Evolutionary conservation across 2,797 vertebrate species (phyloP), one percentile per base, ranked within the genome.

Genomic region (Austrolebias charrua): DNA sequence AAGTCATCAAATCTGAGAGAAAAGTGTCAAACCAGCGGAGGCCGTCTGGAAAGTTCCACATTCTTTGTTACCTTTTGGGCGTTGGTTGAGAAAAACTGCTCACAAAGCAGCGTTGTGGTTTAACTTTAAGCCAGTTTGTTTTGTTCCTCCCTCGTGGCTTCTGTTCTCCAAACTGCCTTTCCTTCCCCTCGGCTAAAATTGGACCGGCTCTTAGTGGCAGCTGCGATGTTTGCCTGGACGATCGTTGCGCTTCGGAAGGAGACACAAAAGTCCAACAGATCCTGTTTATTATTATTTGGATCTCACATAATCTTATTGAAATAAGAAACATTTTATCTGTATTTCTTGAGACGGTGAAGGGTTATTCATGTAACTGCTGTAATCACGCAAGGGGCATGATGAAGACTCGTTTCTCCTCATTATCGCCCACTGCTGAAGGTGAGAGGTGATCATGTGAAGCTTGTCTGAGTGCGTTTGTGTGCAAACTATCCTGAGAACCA

Each of bases 111-210:
- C 35, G 58, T 70, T 48, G 64, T 49, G 66, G 50, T 76, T 75
- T 52, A 56, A 64, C 60, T 66, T 53, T 4, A 46, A 67, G 67
- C 65, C 66, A 1, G 14, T 88, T 87, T 84, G 80, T 86, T 84
- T 66, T 65, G 76, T 51, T 67, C 12, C 76, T 80, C 80, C 78
- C 80, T 67, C 66, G 1, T 50, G 62, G 80, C 80, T 83, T 62
- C 77, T 60, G 50, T 85, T 86, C 86, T 86, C 79, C 75, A 82
- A 76, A 72, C 78, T 69, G 82, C 85, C 86, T 88, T 92, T 92
- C 89, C 91, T 92, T 91, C 89, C 92, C 78, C 67, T 76, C 20
- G 2, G 81, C 89, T 92, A 90, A 89, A 92, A 88, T 82, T 86
- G 88, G 77, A 79, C 66, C 35, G 14, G 69, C 71, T 70, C 66